Conservation (phyloP, 2,113 vertebrate genomes). For the Phaethornis superciliosus region DNA sequence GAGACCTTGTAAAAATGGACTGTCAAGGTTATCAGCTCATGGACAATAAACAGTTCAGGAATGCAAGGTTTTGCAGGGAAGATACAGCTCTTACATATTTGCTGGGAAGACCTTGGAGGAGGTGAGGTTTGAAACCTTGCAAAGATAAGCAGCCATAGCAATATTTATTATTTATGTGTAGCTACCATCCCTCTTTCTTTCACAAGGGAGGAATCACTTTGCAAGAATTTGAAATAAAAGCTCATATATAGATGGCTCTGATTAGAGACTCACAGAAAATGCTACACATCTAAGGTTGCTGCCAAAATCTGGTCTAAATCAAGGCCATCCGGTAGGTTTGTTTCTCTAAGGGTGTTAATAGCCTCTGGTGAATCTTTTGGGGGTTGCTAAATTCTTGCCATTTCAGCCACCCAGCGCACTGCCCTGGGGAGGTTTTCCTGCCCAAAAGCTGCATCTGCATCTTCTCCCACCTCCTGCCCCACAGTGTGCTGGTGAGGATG, state of each 20-base stretch:
- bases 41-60: constrained; percentile 37
- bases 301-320: neutral
- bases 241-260: neutral
- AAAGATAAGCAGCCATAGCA: constrained; percentile 9
- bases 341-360: neutral
- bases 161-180: constrained; percentile 46
- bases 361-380: neutral
- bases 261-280: neutral
- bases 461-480: neutral
- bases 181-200: constrained; percentile 8
- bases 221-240: constrained; percentile 21
- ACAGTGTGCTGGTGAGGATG: fast-evolving
- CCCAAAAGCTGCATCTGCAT: fast-evolving
- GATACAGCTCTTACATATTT: neutral
- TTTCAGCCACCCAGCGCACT: neutral
- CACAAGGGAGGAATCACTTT: neutral
- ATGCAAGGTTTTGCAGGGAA: constrained; percentile 42
- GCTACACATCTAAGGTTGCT: neutral
- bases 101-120: constrained; percentile 31
- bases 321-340: neutral
- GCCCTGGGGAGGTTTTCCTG: neutral
- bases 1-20: constrained; percentile 45
- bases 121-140: constrained; percentile 19
- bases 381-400: neutral
- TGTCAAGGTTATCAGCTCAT: neutral